Base-by-base conservation (phyloP, 1,140 invertebrate species). In the Daktulosphaira vitifoliae region DNA sequence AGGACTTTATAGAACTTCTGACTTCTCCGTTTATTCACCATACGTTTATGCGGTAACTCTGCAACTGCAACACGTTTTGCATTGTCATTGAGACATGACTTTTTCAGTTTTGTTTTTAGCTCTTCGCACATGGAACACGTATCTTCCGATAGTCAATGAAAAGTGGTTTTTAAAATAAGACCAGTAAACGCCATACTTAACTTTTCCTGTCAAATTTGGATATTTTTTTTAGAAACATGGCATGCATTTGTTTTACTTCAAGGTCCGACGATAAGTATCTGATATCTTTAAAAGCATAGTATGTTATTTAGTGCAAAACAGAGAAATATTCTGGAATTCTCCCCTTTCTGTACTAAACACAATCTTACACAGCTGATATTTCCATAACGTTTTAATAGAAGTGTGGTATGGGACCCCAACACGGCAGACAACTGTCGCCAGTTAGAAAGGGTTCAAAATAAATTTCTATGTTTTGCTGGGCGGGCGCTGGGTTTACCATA, bases 211-310 rank as follows among this genome's bases (percentile, higher is more conserved):
- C 33, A 37, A 37, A 37, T 48, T 22, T 48, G 6, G 44, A 48
- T 48, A 48, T 22, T 48, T 48, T 22, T n/a, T n/a, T 48, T n/a
- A 48, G 44, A 48, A 48, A 16, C n/a, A 48, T 16, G 44, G 44
- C 5, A 48, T 48, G 44, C 44, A 48, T 48, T 48, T 16, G n/a
- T 22, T 48, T 48, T 6, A 48, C n/a, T 5, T 48, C 20, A n/a
- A 48, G 20, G 5, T 48, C 44, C 20, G 44, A 16, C n/a, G 44
- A 22, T 22, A 48, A 48, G 44, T 48, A 48, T 22, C n/a, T 16
- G 20, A 48, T 48, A 48, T 48, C n/a, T 48, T n/a, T 48, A 22
- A 7, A 48, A 48, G 33, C 33, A 6, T 5, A 37, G 13, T 37
- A 37, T 37, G 13, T 6, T 37, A 37, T 37, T 37, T 37, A 37